Evolutionary conservation across 2,888 invertebrate genomes (phyloP).

Genomic region (Myathropa florea): DNA sequence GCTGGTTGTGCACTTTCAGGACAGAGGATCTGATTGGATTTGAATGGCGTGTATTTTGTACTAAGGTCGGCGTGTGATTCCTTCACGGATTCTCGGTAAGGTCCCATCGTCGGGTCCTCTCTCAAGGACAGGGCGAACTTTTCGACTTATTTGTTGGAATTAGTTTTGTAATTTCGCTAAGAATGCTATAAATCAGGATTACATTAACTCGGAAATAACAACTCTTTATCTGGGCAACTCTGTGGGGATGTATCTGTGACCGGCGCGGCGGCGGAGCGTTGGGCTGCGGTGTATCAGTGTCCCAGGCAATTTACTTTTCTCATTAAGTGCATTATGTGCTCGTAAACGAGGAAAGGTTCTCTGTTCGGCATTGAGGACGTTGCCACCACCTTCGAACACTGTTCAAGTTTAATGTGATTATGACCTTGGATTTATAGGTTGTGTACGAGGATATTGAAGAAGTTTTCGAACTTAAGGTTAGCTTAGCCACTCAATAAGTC

Average conservation of each 20-base stretch:
- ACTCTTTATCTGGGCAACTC: background rate
- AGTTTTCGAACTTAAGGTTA: no score
- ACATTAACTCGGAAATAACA: background rate
- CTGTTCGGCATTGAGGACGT: background rate
- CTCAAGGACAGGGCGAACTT: background rate
- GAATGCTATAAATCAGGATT: background rate
- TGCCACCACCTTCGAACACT: no score
- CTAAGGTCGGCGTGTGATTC: background rate
- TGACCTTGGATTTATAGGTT: no score
- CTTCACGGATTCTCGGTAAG: background rate
- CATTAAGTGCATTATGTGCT: background rate
- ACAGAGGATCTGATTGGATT: conserved; percentile 32
- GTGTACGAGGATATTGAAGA: no score
- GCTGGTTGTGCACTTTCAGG: conserved; percentile 20
- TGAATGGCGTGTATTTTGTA: conserved; percentile 17
- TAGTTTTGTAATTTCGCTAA: conserved; percentile 6
- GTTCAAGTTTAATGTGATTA: background rate
- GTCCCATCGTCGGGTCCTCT: background rate
- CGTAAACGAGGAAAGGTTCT: background rate
- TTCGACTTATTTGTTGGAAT: background rate
- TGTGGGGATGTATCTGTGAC: background rate
- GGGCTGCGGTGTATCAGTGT: background rate
- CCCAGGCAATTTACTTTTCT: background rate
- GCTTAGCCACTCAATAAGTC: no score
- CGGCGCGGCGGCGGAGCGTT: background rate